Evolutionary conservation across 2,113 vertebrate species (phyloP), one percentile per base, ranked within the genome.

Genomic region (Mastomys coucha): DNA sequence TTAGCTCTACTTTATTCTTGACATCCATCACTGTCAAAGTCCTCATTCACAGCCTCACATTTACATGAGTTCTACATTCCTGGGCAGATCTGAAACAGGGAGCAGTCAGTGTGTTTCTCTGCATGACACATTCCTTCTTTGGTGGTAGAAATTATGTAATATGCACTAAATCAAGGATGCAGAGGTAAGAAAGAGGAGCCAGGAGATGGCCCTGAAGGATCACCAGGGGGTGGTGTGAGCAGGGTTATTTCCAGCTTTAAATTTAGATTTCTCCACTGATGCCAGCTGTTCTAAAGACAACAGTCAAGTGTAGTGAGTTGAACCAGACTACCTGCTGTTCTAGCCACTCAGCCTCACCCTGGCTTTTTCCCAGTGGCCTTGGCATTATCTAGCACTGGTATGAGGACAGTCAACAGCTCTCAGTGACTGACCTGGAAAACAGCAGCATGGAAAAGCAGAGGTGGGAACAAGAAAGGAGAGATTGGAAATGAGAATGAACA

Each of bases 1-100:
- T 97, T 97, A 98, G 96, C 94, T 97, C 65, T 91, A 73, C 90
- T 96, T 98, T 97, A 87, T 98, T 97, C 94, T 91, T 89, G 91
- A 97, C 96, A 98, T 95, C 96, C 96, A 98, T 4, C 98, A 96
- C 93, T 96, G 93, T 95, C 97, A 96, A 93, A 56, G 75, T 19
- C 53, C 56, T 97, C 94, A 84, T 95, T 97, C 63, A 72, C 96
- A 91, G 65, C 88, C 97, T 96, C 94, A 85, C 92, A 97, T 98
- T 97, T 97, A 96, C 94, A 93, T 73, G 78, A 82, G 58, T 91
- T 93, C 95, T 81, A 90, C 91, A 94, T 95, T 97, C 93, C 95
- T 95, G 19, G 20, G 91, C 88, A 91, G 95, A 98, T 95, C 80
- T 96, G 88, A 90, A 85, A 42, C 20, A 53, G 9, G 89, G 49